These are phyloP conservation scores for Heteromurus nitidus DNA, from an alignment of 2,888 invertebrate genomes.

Conservation along the genomic window DNA sequence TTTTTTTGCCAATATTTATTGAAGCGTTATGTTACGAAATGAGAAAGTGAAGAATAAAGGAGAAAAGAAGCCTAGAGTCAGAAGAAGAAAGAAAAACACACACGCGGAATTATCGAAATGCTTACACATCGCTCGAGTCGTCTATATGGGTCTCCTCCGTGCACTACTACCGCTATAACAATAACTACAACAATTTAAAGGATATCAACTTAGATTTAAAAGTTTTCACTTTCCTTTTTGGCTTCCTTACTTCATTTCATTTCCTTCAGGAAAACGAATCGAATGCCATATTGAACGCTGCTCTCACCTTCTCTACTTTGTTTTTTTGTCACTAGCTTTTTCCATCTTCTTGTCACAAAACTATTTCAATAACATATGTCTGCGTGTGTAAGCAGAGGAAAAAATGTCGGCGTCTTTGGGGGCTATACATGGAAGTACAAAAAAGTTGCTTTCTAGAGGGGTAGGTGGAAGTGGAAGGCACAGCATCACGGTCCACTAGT, in stretches of 20 bases:
- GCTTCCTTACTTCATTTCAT: not conserved
- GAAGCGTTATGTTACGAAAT: constrained; percentile 1
- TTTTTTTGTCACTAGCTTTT: too few relatives aligned
- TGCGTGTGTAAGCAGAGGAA: not conserved
- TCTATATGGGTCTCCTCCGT: not conserved
- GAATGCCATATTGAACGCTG: too few relatives aligned
- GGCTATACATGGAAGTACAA: too few relatives aligned
- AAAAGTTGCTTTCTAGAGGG: too few relatives aligned
- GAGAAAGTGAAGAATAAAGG: not conserved
- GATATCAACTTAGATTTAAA: constrained; percentile 19
- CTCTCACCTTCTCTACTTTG: too few relatives aligned
- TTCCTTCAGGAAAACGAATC: not conserved
- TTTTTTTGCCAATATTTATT: constrained; percentile 1
- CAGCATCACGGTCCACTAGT: too few relatives aligned
- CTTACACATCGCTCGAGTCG: not conserved
- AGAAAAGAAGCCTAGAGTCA: not conserved
- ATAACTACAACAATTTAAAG: constrained; percentile 22
- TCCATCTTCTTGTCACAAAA: not conserved
- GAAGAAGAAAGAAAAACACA: too few relatives aligned
- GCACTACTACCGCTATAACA: not conserved
- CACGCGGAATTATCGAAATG: too few relatives aligned
- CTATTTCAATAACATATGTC: not conserved
- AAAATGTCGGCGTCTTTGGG: not conserved
- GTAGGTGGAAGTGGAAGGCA: too few relatives aligned
- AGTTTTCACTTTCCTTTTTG: not conserved